phyloP scores from a whole-genome alignment of 2,888 invertebrate genomes.

The Trissolcus japonicus region DNA sequence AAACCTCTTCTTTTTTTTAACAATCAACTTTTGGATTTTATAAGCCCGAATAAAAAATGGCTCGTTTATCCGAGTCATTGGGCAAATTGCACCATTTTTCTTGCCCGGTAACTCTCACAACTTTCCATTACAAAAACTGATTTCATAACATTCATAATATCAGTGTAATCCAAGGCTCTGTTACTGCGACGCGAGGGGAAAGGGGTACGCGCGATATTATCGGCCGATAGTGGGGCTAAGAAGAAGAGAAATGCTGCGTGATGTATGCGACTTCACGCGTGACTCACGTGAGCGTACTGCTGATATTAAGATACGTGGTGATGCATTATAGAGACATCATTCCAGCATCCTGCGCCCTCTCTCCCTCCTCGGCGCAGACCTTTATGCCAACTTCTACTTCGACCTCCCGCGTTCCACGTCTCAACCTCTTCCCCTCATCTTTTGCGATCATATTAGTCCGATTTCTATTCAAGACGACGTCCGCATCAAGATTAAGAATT shows the following conservation, averaged over 20 bases:
- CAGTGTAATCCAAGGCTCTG: slow-evolving; percentile 54
- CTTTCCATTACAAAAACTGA: slow-evolving; percentile 9
- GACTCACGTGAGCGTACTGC: slow-evolving; percentile 61
- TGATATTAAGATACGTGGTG: slow-evolving; percentile 61
- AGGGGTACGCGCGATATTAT: slow-evolving; percentile 53
- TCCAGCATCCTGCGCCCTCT: slow-evolving; percentile 49
- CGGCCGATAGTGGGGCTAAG: slow-evolving; percentile 45
- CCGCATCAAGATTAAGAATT: slow-evolving; percentile 55
- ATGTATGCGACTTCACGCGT: slow-evolving; percentile 69
- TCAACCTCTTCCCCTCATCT: slow-evolving; percentile 38
- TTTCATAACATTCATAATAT: slow-evolving; percentile 44
- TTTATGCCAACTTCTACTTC: slow-evolving; percentile 27
- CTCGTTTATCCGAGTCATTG: neutral
- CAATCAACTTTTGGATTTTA: neutral
- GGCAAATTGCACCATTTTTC: slow-evolving; percentile 17
- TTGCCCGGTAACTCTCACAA: neutral
- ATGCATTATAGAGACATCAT: slow-evolving; percentile 65
- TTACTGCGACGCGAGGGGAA: slow-evolving; percentile 30
- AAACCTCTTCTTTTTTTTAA: neutral
- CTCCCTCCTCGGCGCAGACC: slow-evolving; percentile 19
- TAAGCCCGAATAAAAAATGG: neutral
- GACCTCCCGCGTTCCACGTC: slow-evolving; percentile 41
- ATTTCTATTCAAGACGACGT: slow-evolving; percentile 57
- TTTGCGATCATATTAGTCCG: slow-evolving; percentile 56
- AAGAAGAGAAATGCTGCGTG: slow-evolving; percentile 57